A percentile compares a stretch with the other conserved stretches of the same genome.
phyloP scores from a whole-genome alignment of 2,113 vertebrate genomes.

The Lepisosteus oculatus region DNA sequence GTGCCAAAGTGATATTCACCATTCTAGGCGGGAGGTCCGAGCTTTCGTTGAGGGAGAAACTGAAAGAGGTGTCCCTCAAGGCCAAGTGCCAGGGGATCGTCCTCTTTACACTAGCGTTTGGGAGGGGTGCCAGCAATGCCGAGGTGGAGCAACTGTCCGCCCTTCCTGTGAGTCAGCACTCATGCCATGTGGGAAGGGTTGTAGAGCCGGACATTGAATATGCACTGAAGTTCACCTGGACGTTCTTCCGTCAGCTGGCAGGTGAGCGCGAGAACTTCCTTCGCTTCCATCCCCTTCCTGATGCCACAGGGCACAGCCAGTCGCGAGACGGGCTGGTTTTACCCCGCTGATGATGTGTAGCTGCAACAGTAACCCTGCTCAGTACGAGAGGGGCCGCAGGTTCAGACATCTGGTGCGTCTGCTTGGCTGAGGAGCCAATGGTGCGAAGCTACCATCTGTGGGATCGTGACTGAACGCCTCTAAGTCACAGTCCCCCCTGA shows the following conservation, averaged over 20 bases:
- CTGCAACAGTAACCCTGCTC: no score
- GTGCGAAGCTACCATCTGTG: no score
- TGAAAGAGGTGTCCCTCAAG: slow-evolving; percentile 41
- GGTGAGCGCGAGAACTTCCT: slow-evolving; percentile 48
- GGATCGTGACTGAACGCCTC: no score
- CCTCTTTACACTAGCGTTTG: slow-evolving; percentile 57
- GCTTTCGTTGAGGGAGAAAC: slow-evolving; percentile 36
- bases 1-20: slow-evolving; percentile 51
- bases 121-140: slow-evolving; percentile 37
- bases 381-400: no score
- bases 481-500: no score
- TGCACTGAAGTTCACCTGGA: slow-evolving; percentile 43
- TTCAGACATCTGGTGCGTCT: no score
- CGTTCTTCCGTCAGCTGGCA: slow-evolving; percentile 50
- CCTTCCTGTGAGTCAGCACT: slow-evolving; percentile 49
- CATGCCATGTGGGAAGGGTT: slow-evolving; percentile 54
- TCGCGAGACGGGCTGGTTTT: no score
- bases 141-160: slow-evolving; percentile 53
- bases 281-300: no score
- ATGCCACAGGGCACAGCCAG: no score
- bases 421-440: no score
- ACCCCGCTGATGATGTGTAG: no score
- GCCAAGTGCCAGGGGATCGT: slow-evolving; percentile 60
- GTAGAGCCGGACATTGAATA: slow-evolving; percentile 53
- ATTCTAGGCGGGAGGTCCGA: slow-evolving; percentile 52